Conservation (phyloP, 1,140 invertebrate species). For the Latrodectus geometricus region DNA sequence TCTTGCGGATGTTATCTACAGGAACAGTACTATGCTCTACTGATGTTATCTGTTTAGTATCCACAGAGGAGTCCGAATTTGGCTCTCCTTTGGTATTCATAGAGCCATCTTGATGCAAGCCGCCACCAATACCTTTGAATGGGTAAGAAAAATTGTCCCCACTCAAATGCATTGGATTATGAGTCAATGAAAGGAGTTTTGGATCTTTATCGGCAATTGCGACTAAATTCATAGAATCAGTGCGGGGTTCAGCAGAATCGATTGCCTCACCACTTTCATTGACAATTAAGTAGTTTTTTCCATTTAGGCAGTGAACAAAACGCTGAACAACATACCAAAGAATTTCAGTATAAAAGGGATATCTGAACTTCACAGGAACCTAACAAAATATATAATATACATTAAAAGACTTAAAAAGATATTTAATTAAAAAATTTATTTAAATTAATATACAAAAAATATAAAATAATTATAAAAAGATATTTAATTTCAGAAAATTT, state of each 20-base stretch:
- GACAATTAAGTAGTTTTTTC: conserved; percentile 77
- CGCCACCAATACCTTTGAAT: conserved; percentile 48
- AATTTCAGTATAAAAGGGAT: conserved; percentile 98
- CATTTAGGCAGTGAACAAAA: conserved; percentile 89
- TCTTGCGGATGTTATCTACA: conserved; percentile 33
- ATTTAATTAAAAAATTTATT: no score
- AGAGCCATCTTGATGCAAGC: neutral
- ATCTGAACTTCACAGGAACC: conserved; percentile 96
- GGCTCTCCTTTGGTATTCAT: neutral
- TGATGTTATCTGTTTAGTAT: conserved; percentile 76
- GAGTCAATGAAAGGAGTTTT: conserved; percentile 33
- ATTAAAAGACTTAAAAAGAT: no score
- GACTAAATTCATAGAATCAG: conserved; percentile 35
- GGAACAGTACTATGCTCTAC: neutral
- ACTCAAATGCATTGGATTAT: conserved; percentile 43
- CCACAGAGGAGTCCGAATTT: conserved; percentile 67
- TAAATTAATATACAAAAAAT: no score
- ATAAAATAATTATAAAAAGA: no score
- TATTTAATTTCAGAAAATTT: no score
- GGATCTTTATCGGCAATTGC: conserved; percentile 37
- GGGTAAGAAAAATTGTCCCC: conserved; percentile 41
- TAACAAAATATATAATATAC: conserved; percentile 67
- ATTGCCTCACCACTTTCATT: conserved; percentile 64
- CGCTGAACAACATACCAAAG: conserved; percentile 96
- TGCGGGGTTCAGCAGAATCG: conserved; percentile 17